Evolutionary conservation across 2,113 vertebrate species (phyloP).

Genomic region (Etheostoma spectabile): DNA sequence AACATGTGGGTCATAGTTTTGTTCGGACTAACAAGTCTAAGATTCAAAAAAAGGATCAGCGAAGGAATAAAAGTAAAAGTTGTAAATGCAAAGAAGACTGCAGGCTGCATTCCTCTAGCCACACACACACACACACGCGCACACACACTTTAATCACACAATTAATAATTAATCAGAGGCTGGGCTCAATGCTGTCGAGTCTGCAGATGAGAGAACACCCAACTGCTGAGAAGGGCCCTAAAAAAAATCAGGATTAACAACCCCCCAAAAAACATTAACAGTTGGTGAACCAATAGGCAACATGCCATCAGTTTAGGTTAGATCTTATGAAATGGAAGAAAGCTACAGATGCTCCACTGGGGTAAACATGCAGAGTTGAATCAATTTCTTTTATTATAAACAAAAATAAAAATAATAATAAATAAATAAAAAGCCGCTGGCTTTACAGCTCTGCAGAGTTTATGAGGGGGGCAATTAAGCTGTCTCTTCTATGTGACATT

Average conservation of each 20-base stretch:
- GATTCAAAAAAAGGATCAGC: background rate
- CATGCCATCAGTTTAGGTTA: conserved; percentile 39
- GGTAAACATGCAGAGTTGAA: conserved; percentile 15
- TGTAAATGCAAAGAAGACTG: conserved; percentile 51
- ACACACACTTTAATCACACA: conserved; percentile 75
- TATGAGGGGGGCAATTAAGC: conserved; percentile 52
- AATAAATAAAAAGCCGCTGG: conserved; percentile 24
- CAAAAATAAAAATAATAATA: conserved; percentile 28
- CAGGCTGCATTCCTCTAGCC: conserved; percentile 44
- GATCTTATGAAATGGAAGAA: conserved; percentile 38
- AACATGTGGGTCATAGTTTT: background rate
- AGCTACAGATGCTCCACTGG: conserved; percentile 36
- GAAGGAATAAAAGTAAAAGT: background rate
- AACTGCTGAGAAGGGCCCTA: conserved; percentile 58
- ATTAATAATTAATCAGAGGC: conserved; percentile 79
- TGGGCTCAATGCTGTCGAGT: conserved; percentile 73
- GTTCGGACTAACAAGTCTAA: conserved; percentile 16
- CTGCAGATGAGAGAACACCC: conserved; percentile 75
- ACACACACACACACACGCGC: conserved; percentile 23
- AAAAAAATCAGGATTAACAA: conserved; percentile 46
- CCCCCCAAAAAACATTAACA: conserved; percentile 17
- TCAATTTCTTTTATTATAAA: conserved; percentile 52
- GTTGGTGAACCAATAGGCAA: conserved; percentile 42
- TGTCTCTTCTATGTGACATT: conserved; percentile 57
- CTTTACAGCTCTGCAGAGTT: conserved; percentile 37